Conservation (phyloP, 1,140 invertebrate species). For the Cephus cinctus region DNA sequence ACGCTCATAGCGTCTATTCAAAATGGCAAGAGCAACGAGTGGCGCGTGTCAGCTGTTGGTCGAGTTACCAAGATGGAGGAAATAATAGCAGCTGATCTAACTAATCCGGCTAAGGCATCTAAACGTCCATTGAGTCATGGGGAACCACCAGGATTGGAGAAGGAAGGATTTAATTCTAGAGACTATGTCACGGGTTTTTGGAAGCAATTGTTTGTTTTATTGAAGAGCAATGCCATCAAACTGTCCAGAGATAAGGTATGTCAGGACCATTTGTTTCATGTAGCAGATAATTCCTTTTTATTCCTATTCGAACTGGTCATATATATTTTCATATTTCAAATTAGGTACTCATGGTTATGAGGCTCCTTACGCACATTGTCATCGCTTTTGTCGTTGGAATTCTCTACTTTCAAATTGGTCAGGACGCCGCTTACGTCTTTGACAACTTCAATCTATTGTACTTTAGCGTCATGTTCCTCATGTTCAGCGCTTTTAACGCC, state of each 20-base stretch:
- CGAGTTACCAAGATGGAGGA: slow-evolving; percentile 20
- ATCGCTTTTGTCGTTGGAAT: slow-evolving; percentile 78
- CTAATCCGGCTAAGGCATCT: slow-evolving; percentile 19
- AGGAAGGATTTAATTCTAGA: slow-evolving; percentile 20
- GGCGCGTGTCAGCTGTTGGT: slow-evolving; percentile 41
- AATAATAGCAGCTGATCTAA: slow-evolving; percentile 20
- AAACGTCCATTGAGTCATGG: neutral
- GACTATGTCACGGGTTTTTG: slow-evolving; percentile 56
- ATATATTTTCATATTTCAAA: slow-evolving; percentile 29
- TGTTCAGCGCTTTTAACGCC: slow-evolving; percentile 85
- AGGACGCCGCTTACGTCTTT: slow-evolving; percentile 69
- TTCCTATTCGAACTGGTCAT: slow-evolving; percentile 1
- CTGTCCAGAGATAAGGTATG: slow-evolving; percentile 46
- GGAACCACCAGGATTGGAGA: slow-evolving; percentile 13
- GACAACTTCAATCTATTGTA: slow-evolving; percentile 79
- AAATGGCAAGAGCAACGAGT: slow-evolving; percentile 68
- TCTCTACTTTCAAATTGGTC: slow-evolving; percentile 79
- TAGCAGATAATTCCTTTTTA: slow-evolving; percentile 4
- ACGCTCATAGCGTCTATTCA: slow-evolving; percentile 62
- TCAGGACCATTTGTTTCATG: neutral
- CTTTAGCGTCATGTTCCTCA: slow-evolving; percentile 81
- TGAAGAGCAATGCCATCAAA: slow-evolving; percentile 59
- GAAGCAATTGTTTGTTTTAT: slow-evolving; percentile 61
- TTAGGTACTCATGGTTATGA: slow-evolving; percentile 71
- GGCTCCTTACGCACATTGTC: slow-evolving; percentile 71